These are phyloP conservation scores for Schizaphis graminum DNA, from an alignment of 2,888 invertebrate genomes.

Conservation along the genomic window DNA sequence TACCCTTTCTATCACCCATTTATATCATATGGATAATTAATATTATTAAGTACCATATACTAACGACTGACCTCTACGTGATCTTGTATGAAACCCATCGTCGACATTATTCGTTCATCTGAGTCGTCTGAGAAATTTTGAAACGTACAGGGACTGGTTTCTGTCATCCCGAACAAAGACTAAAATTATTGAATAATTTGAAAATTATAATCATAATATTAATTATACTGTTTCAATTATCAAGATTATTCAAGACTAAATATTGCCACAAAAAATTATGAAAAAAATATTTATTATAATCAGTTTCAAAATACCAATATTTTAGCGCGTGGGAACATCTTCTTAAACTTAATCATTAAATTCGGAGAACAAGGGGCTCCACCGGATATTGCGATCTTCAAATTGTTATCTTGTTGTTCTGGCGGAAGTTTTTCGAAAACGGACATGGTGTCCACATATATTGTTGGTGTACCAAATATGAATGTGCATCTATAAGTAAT, in stretches of 20 bases:
- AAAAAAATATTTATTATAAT: not conserved
- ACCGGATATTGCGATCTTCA: slow-evolving; percentile 76
- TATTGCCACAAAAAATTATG: not conserved
- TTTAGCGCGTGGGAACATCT: slow-evolving; percentile 19
- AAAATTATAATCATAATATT: not conserved
- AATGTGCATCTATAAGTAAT: slow-evolving; percentile 76
- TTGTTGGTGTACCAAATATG: slow-evolving; percentile 85
- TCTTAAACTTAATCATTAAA: slow-evolving; percentile 74
- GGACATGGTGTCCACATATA: slow-evolving; percentile 84
- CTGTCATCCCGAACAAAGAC: slow-evolving; percentile 76
- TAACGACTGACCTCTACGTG: slow-evolving; percentile 73
- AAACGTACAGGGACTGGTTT: slow-evolving; percentile 75
- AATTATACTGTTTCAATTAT: not conserved
- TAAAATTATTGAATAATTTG: too few species aligned
- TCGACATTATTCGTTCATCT: slow-evolving; percentile 72
- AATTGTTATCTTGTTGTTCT: slow-evolving; percentile 67
- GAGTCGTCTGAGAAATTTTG: slow-evolving; percentile 72
- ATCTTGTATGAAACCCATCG: slow-evolving; percentile 74
- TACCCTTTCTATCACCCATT: not conserved
- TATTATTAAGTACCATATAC: not conserved
- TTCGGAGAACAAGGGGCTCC: slow-evolving; percentile 81
- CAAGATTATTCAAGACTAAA: not conserved
- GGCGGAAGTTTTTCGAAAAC: slow-evolving; percentile 35
- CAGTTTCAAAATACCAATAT: slow-evolving; percentile 8
- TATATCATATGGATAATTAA: not conserved